Evolutionary conservation across 1,140 invertebrate genomes (phyloP).

Genomic region (Sitodiplosis mosellana): DNA sequence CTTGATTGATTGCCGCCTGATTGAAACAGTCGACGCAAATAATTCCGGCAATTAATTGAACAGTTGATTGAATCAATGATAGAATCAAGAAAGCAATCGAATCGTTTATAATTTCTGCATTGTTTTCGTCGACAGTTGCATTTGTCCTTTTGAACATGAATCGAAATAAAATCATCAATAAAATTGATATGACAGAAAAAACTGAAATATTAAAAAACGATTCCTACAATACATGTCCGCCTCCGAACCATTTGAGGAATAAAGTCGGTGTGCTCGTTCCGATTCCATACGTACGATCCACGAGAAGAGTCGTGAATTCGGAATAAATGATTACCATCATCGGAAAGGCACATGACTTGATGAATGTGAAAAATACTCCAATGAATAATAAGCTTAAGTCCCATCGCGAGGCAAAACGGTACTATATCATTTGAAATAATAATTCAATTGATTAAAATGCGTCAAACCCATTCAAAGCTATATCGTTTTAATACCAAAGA

Average conservation of each 20-base stretch:
- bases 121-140: constrained; percentile 33
- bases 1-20: constrained; percentile 38
- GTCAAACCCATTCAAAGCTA: too few species aligned
- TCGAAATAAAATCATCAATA: too few species aligned
- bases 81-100: constrained; percentile 41
- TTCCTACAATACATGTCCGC: constrained; percentile 34
- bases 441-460: too few species aligned
- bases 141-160: constrained; percentile 22
- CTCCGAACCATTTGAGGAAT: constrained; percentile 27
- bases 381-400: constrained; percentile 35
- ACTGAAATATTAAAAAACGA: too few species aligned
- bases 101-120: constrained; percentile 38
- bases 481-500: too few species aligned
- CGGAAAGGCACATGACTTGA: constrained; percentile 42
- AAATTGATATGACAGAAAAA: too few species aligned
- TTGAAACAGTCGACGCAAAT: constrained; percentile 47
- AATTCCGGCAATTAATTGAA: constrained; percentile 41
- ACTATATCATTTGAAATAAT: constrained; percentile 19
- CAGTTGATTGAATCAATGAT: constrained; percentile 30
- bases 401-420: constrained; percentile 36
- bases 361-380: constrained; percentile 34
- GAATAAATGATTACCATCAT: constrained; percentile 51
- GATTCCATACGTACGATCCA: constrained; percentile 26
- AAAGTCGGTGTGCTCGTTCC: constrained; percentile 25
- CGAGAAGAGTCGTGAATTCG: constrained; percentile 42